phyloP scores from a whole-genome alignment of 2,113 vertebrate genomes.

The Grantiella picta region DNA sequence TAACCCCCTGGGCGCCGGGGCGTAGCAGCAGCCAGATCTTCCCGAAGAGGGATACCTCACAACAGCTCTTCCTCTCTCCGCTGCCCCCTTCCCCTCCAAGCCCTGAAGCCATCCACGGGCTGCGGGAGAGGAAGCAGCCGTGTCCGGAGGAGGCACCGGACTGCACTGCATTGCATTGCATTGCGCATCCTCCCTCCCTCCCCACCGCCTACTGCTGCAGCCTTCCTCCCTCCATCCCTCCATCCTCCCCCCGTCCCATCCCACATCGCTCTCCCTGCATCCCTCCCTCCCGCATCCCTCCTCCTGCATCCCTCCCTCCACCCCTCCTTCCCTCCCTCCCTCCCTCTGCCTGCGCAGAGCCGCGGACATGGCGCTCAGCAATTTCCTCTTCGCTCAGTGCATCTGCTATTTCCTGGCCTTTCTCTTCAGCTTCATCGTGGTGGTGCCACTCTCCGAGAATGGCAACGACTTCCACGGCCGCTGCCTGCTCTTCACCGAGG shows the following conservation, averaged over 20 bases:
- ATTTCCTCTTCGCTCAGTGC: conserved; percentile 89
- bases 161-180: neutral
- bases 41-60: rapidly evolving
- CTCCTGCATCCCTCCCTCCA: neutral
- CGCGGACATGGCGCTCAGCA: conserved; percentile 84
- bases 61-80: rapidly evolving
- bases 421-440: conserved; percentile 88
- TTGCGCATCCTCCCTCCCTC: conserved; percentile 20
- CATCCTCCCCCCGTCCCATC: neutral
- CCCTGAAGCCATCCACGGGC: neutral
- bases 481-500: conserved; percentile 93
- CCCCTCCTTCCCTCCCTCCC: neutral
- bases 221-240: neutral
- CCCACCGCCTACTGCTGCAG: conserved; percentile 7
- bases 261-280: neutral
- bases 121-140: neutral
- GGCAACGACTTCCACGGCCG: conserved; percentile 89
- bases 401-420: conserved; percentile 90
- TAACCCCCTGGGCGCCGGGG: neutral
- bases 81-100: neutral
- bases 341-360: conserved; percentile 1
- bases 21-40: neutral
- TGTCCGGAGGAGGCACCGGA: neutral
- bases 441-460: conserved; percentile 93
- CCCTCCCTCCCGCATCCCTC: neutral